A percentile compares a stretch with the other conserved stretches of the same genome.
Conservation (phyloP, 2,888 invertebrate genomes). For the Hydriomena furcata region DNA sequence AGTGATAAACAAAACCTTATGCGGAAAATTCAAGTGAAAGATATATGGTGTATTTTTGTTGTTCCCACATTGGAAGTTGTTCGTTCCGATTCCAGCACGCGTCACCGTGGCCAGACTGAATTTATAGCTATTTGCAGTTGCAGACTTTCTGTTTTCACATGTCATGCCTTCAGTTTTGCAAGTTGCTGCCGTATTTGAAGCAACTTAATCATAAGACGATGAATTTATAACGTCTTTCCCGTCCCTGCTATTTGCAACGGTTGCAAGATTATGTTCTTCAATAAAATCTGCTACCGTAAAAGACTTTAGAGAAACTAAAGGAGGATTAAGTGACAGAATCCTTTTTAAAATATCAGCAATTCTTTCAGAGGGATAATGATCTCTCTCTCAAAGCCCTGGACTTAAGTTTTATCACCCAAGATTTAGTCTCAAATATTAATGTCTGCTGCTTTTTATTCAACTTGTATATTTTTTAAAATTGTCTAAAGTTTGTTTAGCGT, state of each 20-base stretch:
- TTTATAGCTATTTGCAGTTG: conserved; percentile 75
- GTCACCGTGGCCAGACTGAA: conserved; percentile 70
- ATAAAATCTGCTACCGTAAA: conserved; percentile 14
- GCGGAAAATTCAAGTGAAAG: conserved; percentile 64
- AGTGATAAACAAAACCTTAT: conserved; percentile 48
- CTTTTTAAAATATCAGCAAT: conserved; percentile 32
- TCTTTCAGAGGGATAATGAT: conserved; percentile 29
- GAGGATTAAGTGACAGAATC: conserved; percentile 27
- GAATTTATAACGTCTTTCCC: conserved; percentile 23
- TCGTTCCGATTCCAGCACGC: conserved; percentile 69
- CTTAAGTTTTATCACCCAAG: conserved; percentile 12
- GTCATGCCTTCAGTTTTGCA: conserved; percentile 59
- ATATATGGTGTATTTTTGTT: conserved; percentile 76
- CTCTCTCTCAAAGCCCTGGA: conserved; percentile 22
- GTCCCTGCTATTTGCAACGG: conserved; percentile 8
- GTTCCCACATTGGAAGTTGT: conserved; percentile 61
- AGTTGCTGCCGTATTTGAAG: conserved; percentile 40
- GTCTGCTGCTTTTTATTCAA: background rate
- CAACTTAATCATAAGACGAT: conserved; percentile 31
- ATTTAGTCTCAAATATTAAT: conserved; percentile 6
- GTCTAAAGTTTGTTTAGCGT: conserved; percentile 13
- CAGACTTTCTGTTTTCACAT: conserved; percentile 71
- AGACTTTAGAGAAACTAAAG: conserved; percentile 21
- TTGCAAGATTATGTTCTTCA: conserved; percentile 12
- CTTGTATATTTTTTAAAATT: conserved; percentile 6